Percentiles rank a stretch among this genome's conserved stretches.
Evolutionary conservation across 2,797 vertebrate genomes (phyloP).

Genomic region (Hydrocynus forskahlii): DNA sequence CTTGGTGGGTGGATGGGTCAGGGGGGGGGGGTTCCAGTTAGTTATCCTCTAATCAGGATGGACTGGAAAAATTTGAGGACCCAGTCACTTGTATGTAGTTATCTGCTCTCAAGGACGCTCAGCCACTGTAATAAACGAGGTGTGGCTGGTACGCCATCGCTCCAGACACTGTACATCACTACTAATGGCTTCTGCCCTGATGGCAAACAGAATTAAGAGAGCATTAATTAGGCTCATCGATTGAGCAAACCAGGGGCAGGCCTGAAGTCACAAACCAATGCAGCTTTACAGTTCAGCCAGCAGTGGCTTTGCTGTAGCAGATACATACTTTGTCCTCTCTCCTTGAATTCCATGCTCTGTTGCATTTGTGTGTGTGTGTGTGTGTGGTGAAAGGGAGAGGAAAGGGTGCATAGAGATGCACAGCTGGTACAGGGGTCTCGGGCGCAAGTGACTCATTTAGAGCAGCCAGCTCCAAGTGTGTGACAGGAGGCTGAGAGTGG

Average conservation of each 20-base stretch:
- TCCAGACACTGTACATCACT: constrained; percentile 51
- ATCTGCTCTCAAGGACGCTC: constrained; percentile 9
- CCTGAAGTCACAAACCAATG: constrained; percentile 32
- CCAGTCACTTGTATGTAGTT: constrained; percentile 41
- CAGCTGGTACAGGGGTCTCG: constrained; percentile 24
- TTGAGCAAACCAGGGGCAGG: constrained; percentile 45
- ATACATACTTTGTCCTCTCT: neutral
- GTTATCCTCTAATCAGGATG: constrained; percentile 50
- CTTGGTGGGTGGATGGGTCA: neutral
- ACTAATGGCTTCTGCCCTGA: constrained; percentile 55
- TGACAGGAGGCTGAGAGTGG: constrained; percentile 29
- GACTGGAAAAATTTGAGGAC: constrained; percentile 39
- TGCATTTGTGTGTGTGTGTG: neutral
- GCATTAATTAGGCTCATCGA: constrained; percentile 56
- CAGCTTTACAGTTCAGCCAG: constrained; percentile 25
- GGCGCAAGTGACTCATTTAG: constrained; percentile 23
- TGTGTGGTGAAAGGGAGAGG: neutral
- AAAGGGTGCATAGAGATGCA: constrained; percentile 22
- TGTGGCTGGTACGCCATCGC: constrained; percentile 41
- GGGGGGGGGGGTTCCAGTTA: constrained; percentile 33
- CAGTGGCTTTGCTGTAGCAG: neutral
- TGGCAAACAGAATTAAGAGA: constrained; percentile 57
- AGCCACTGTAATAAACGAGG: constrained; percentile 44
- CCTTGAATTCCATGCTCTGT: neutral
- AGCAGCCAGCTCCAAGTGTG: constrained; percentile 2